Evolutionary conservation across 1,140 invertebrate species (phyloP), one percentile per base, ranked within the genome.

Genomic region (Melanaphis sacchari): DNA sequence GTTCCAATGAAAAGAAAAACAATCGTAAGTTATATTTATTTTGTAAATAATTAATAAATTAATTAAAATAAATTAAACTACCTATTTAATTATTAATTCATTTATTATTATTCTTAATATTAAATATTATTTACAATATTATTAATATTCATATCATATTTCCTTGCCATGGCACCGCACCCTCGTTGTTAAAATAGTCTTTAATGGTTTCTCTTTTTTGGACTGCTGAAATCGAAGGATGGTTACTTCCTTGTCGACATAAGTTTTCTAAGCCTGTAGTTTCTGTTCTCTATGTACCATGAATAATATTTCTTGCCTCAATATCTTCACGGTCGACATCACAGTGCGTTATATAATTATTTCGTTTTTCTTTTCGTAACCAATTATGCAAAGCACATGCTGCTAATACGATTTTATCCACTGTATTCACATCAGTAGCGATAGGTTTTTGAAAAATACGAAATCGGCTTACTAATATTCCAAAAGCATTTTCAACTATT

Each of bases 401-500:
- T 52, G 94, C 94, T n/a, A 94, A 92, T 88, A 94, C 94, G 24
- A 94, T 93, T 66, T 93, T 84, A 90, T 94, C 93, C 31, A 93
- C 93, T 54, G 92, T 94, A 84, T 94, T 59, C 87, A 94, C 94
- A 91, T 94, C 93, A 76, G 95, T 90, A 92, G 94, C 85, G 11
- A 95, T 95, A 76, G 94, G 94, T 43, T 91, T 94, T 94, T 94
- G 91, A 84, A 96, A 95, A 87, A 96, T 94, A 94, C 95, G 94
- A 94, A 95, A 96, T 91, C 95, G 94, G 40, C 94, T 94, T 15
- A 95, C 94, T 81, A 96, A 94, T 90, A 95, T 95, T 18, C 95
- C 95, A 94, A 96, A 96, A 18, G 94, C 94, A 94, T 95, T 95
- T 94, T 96, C 95, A 22, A 95, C 54, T 59, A 59, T 59, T 59